Evolutionary conservation across 1,140 invertebrate species (phyloP).

Genomic region (Centruroides sculpturatus): DNA sequence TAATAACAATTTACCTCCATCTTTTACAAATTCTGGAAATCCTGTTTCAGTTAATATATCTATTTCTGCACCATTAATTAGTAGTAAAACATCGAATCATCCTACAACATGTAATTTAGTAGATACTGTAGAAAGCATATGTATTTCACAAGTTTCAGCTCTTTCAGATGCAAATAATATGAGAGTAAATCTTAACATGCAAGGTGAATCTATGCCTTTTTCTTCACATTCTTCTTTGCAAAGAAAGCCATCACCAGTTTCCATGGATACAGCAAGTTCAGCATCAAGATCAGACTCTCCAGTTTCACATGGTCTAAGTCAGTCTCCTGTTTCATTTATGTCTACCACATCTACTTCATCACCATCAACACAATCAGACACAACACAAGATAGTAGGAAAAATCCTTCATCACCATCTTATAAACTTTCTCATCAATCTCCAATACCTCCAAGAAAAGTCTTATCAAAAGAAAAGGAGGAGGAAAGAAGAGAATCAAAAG

Average conservation of each 20-base stretch:
- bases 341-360: slow-evolving; percentile 16
- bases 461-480: slow-evolving; percentile 88
- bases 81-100: background rate
- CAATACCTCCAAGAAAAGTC: slow-evolving; percentile 82
- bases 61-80: slow-evolving; percentile 2
- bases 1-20: slow-evolving; percentile 36
- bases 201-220: slow-evolving; percentile 1
- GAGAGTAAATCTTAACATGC: background rate
- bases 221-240: slow-evolving; percentile 38
- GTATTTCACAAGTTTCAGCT: slow-evolving; percentile 20
- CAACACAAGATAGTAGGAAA: slow-evolving; percentile 5
- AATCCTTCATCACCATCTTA: background rate
- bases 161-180: slow-evolving; percentile 14
- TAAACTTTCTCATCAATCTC: slow-evolving; percentile 54
- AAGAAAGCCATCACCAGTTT: slow-evolving; percentile 45
- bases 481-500: slow-evolving; percentile 75
- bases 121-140: slow-evolving; percentile 22
- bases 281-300: slow-evolving; percentile 15
- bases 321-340: slow-evolving; percentile 15
- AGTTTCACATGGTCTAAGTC: slow-evolving; percentile 4
- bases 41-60: background rate
- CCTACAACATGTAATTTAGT: slow-evolving; percentile 17
- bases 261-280: slow-evolving; percentile 30
- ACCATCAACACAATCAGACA: slow-evolving; percentile 15
- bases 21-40: slow-evolving; percentile 35